A percentile compares a stretch with the other conserved stretches of the same genome.
Evolutionary conservation across 1,140 invertebrate genomes (phyloP).

Genomic region (Streblospio benedicti): DNA sequence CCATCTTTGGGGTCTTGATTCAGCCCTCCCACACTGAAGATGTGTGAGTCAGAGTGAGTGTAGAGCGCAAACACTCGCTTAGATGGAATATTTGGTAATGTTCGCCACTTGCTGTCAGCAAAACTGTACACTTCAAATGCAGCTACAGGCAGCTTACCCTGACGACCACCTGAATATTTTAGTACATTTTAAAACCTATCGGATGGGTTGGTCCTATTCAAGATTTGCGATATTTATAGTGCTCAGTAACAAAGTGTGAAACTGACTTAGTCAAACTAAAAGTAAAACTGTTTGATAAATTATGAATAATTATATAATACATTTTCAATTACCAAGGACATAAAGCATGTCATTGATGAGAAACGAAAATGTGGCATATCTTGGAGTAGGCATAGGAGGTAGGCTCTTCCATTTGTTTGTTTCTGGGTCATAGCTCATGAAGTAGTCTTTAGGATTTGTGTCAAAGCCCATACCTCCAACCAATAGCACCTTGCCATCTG

Average conservation of each 20-base stretch:
- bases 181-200: no score
- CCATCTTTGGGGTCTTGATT: constrained; percentile 31
- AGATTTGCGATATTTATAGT: no score
- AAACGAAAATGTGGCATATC: constrained; percentile 41
- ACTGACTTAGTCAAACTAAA: no score
- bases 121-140: constrained; percentile 42
- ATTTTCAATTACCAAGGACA: constrained; percentile 40
- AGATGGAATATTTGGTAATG: constrained; percentile 35
- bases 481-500: constrained; percentile 34
- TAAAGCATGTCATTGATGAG: constrained; percentile 38
- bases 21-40: constrained; percentile 42
- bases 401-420: constrained; percentile 33
- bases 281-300: no score
- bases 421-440: constrained; percentile 32
- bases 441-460: constrained; percentile 33
- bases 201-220: no score
- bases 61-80: constrained; percentile 43
- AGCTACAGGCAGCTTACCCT: constrained; percentile 36
- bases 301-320: no score
- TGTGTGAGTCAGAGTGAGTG: constrained; percentile 28
- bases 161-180: constrained; percentile 36
- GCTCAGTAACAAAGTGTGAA: no score
- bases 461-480: constrained; percentile 38
- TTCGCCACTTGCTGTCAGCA: constrained; percentile 31
- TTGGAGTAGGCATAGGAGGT: constrained; percentile 32